Conservation (phyloP, 2,113 vertebrate genomes). For the Hydropotes inermis region DNA sequence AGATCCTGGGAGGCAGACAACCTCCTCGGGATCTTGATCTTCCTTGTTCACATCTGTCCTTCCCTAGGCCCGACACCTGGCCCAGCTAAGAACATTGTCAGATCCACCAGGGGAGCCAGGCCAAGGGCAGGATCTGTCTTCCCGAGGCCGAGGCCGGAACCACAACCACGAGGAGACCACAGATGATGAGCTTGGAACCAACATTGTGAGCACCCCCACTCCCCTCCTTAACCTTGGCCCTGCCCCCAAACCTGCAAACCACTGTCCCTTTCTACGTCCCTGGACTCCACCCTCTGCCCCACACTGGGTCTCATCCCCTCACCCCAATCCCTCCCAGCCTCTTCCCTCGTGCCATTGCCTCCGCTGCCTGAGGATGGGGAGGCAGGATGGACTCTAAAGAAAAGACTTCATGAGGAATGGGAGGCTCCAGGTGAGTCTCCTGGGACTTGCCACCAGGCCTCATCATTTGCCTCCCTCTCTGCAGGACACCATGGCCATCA, state of each 20-base stretch:
- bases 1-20: neutral
- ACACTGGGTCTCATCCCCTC: neutral
- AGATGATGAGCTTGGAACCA: conserved; percentile 77
- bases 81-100: conserved; percentile 73
- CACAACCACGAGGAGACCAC: conserved; percentile 72
- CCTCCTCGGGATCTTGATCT: neutral
- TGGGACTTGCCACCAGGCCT: neutral
- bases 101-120: conserved; percentile 50
- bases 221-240: neutral
- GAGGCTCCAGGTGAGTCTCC: neutral
- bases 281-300: neutral
- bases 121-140: conserved; percentile 62
- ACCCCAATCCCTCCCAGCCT: neutral
- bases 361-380: neutral
- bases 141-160: conserved; percentile 62
- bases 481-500: conserved; percentile 93
- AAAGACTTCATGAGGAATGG: neutral
- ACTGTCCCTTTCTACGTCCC: neutral
- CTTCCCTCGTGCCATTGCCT: neutral
- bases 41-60: neutral
- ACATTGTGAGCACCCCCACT: conserved; percentile 62
- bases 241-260: neutral
- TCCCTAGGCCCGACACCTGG: conserved; percentile 71
- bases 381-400: neutral
- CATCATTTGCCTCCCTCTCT: neutral